Evolutionary conservation across 2,797 vertebrate genomes (phyloP).

Genomic region (Mionectes olivaceus): DNA sequence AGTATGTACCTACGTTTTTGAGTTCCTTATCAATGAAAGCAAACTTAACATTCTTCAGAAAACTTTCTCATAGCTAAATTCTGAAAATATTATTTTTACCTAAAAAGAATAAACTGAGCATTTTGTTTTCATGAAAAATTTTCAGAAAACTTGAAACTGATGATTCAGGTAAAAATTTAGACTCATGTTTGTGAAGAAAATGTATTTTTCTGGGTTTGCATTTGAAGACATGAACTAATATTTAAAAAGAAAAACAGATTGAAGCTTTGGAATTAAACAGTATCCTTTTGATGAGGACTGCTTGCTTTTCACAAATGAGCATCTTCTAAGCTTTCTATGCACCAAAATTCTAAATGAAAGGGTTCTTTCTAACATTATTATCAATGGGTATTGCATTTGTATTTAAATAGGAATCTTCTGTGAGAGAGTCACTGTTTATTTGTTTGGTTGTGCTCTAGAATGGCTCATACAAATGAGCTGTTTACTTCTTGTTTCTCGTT

Average conservation of each 20-base stretch:
- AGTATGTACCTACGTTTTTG: background rate
- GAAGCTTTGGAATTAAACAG: background rate
- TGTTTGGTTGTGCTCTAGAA: background rate
- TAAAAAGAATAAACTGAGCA: background rate
- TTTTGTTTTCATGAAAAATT: background rate
- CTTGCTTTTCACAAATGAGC: background rate
- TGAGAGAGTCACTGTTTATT: background rate
- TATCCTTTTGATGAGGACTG: background rate
- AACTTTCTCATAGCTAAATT: background rate
- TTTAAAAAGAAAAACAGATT: background rate
- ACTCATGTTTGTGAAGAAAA: background rate
- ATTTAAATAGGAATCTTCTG: background rate
- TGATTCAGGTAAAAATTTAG: background rate
- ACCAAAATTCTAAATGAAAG: background rate
- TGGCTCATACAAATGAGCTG: background rate
- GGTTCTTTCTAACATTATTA: background rate
- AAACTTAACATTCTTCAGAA: background rate
- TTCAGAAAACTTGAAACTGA: background rate
- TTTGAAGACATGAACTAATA: background rate
- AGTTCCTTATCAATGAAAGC: background rate
- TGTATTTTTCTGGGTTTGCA: background rate
- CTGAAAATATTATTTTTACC: background rate
- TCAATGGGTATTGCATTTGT: background rate
- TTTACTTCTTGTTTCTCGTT: background rate
- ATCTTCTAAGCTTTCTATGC: background rate